Evolutionary conservation across 2,113 vertebrate genomes (phyloP), one percentile per base, ranked within the genome.

Genomic region (Bubo scandiacus): DNA sequence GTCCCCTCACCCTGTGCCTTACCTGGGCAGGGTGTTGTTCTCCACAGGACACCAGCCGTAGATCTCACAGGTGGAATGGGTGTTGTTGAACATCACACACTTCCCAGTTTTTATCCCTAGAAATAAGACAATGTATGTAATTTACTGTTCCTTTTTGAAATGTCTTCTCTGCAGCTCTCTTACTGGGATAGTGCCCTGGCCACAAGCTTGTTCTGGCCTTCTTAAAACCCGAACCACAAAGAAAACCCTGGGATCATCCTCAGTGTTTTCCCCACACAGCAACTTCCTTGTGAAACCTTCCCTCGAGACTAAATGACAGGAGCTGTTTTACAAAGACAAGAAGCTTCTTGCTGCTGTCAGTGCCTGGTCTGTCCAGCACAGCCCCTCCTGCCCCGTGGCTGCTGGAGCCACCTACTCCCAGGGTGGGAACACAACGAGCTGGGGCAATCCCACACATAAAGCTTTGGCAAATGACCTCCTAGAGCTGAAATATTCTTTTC

Each of bases 1-100:
- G 38, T 27, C 17, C 52, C 49, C 52, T 79, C 22, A 4, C 10
- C 29, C 45, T 16, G 32, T 40, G 32, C 57, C 38, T 91, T 78
- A 98, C 98, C 57, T 49, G 57, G 97, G 88, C n/a, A 91, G 47
- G 10, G 78, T 49, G 38, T 26, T 38, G 2, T 92, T 97, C 91
- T 98, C 98, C 93, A 98, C 98, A 0, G 98, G 98, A 81, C 98
- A 98, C 98, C 98, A 98, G 52, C 96, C 97, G 9, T 77, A 92
- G 97, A 98, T 97, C 95, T 98, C 98, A 75, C 98, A 98, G 63
- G 98, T 98, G 58, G 86, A 97, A 62, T 93, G 88, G 23, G 96
- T 98, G 34, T 25, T 16, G 0, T 98, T 98, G 91, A 97, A 97
- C 52, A 34, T 63, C 61, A 98, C 82, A 65, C 98, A 98, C 57